These are phyloP conservation scores for Amphiprion ocellaris DNA, from an alignment of 2,113 vertebrate species.

Conservation along the genomic window DNA sequence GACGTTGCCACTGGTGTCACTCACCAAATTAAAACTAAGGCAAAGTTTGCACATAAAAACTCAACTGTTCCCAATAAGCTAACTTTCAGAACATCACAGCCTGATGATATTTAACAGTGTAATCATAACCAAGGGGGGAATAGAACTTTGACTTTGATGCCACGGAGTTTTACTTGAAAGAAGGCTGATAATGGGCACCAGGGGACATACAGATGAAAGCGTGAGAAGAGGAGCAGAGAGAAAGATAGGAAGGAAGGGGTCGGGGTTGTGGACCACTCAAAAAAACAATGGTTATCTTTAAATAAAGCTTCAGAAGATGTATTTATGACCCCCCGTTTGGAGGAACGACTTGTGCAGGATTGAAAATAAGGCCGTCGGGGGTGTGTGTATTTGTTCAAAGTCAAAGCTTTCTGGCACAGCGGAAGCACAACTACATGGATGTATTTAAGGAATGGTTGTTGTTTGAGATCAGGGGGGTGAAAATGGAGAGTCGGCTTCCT, in stretches of 20 bases:
- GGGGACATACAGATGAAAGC: constrained; percentile 59
- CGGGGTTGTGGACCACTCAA: constrained; percentile 32
- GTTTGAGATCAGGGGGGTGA: constrained; percentile 1
- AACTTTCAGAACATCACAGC: constrained; percentile 16
- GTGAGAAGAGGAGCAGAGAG: constrained; percentile 60
- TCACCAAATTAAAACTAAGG: neutral
- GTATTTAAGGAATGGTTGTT: constrained; percentile 46
- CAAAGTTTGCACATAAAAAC: too few species aligned
- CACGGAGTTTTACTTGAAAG: constrained; percentile 49
- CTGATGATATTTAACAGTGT: constrained; percentile 28
- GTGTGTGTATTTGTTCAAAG: constrained; percentile 45
- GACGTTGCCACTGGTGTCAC: too few species aligned
- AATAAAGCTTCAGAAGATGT: constrained; percentile 71
- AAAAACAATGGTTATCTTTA: constrained; percentile 74
- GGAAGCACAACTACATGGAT: constrained; percentile 11
- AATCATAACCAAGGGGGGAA: constrained; percentile 11
- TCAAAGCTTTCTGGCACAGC: constrained; percentile 35
- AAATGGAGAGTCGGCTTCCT: constrained; percentile 43
- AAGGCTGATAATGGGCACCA: constrained; percentile 44
- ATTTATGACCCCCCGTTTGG: constrained; percentile 56
- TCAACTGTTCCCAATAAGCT: neutral
- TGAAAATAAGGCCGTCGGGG: constrained; percentile 19
- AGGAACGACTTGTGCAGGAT: constrained; percentile 13
- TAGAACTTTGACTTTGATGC: constrained; percentile 34
- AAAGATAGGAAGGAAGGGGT: constrained; percentile 76